Evolutionary conservation across 2,113 vertebrate species (phyloP).

Genomic region (Hydrochoerus hydrochaeris): DNA sequence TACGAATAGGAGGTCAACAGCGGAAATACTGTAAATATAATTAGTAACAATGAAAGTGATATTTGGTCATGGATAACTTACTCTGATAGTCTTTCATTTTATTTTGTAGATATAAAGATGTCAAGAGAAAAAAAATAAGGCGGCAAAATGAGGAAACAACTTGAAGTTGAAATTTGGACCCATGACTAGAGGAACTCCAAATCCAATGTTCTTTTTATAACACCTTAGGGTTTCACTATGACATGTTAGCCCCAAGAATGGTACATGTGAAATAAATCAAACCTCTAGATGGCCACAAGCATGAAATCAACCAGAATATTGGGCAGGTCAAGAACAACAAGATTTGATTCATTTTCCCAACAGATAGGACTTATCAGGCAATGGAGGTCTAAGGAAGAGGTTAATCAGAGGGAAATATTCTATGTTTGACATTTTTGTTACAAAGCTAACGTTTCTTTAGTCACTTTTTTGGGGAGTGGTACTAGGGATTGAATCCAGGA

Average conservation of each 20-base stretch:
- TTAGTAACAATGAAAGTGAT: constrained; percentile 37
- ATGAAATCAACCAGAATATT: constrained; percentile 45
- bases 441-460: constrained; percentile 23
- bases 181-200: constrained; percentile 45
- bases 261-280: constrained; percentile 65
- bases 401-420: not conserved
- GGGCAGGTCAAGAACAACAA: constrained; percentile 32
- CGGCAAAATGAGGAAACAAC: constrained; percentile 46
- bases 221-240: not conserved
- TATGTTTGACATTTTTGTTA: constrained; percentile 1
- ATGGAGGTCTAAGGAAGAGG: not conserved
- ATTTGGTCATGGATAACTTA: constrained; percentile 10
- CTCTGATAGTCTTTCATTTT: constrained; percentile 26
- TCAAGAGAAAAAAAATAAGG: constrained; percentile 54
- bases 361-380: constrained; percentile 2
- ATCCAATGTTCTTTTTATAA: not conserved
- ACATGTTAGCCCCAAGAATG: constrained; percentile 26
- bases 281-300: not conserved
- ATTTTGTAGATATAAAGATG: constrained; percentile 41
- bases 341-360: constrained; percentile 48
- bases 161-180: constrained; percentile 46
- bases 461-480: not conserved
- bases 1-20: constrained; percentile 14
- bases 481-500: not conserved
- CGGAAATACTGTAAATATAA: constrained; percentile 25